Base-by-base conservation (phyloP, 2,888 invertebrate species). In the Meandrusa payeni region DNA sequence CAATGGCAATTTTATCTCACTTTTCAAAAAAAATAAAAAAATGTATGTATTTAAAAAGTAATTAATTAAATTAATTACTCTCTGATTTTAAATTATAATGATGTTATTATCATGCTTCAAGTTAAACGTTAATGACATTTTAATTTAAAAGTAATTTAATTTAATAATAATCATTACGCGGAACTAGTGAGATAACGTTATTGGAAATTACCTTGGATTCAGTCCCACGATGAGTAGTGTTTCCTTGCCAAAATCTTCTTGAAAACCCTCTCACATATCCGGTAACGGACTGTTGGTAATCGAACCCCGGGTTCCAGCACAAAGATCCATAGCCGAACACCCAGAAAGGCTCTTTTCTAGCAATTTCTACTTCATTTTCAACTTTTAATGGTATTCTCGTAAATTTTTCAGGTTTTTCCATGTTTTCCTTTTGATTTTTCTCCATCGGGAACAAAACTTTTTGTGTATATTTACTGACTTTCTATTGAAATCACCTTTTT, bases 271-370 rank as follows among this genome's bases (percentile, higher is more conserved):
- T 90, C 5, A 96, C 90, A 65, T 93, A 93, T n/a, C 98, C 98
- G 6, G 93, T 92, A 6, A 95, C 83, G 45, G 94, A 93, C 62
- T 92, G 91, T 59, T 92, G 90, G 70, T 93, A 97, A 38, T 93
- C 92, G 73, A 98, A 98, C 37, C 98, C 97, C 0, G 96, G 96
- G 78, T 95, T 92, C 98, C 98, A 98, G 79, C 97, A 95, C 33
- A 98, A 79, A 0, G 97, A 97, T 2, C 98, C 98, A 64, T 98
- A 98, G 0, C 97, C 98, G 69, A 98, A 98, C 13, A 98, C 91
- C 97, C 97, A 98, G 67, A 95, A 73, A 10, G 89, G 85, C 45
- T 89, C 88, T 33, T 74, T 85, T 53, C 78, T 71, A 34, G 50
- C 59, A 22, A 56, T 68, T 37, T 73, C 72, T 33, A 46, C 50